phyloP scores from a whole-genome alignment of 37 sponge, comb jelly and placozoan genomes.

The Axinella damicornis region DNA sequence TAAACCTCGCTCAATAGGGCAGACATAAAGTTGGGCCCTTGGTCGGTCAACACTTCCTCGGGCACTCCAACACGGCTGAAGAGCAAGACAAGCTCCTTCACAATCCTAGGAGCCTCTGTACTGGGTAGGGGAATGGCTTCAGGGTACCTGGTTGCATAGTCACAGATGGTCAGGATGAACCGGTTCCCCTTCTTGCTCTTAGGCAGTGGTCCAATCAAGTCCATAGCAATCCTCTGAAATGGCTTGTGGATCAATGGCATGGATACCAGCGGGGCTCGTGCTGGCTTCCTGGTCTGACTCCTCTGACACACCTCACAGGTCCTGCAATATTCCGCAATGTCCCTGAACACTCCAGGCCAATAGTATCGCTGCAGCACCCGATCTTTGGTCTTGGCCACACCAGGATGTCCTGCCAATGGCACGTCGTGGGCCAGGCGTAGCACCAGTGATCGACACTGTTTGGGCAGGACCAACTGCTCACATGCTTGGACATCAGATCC shows the following conservation, averaged over 20 bases:
- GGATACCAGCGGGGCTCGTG: conserved; percentile 14
- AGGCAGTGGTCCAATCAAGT: conserved; percentile 53
- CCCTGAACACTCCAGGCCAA: conserved; percentile 37
- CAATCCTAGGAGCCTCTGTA: conserved; percentile 28
- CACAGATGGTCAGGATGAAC: conserved; percentile 40
- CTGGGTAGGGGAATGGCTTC: conserved; percentile 43
- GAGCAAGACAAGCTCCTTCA: neutral
- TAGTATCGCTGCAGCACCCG: conserved; percentile 27
- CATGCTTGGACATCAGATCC: neutral
- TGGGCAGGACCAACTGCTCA: conserved; percentile 4
- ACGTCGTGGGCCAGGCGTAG: conserved; percentile 31
- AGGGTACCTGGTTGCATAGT: conserved; percentile 46
- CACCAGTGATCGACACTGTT: neutral
- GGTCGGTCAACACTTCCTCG: conserved; percentile 34
- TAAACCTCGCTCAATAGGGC: conserved; percentile 26
- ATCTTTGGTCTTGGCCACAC: conserved; percentile 18
- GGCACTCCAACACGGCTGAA: conserved; percentile 33
- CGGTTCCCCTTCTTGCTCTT: conserved; percentile 22
- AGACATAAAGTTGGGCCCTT: conserved; percentile 49
- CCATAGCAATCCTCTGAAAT: conserved; percentile 52
- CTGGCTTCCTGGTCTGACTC: neutral
- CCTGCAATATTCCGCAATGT: conserved; percentile 32
- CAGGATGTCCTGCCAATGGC: conserved; percentile 14
- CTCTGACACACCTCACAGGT: conserved; percentile 45
- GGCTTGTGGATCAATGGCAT: conserved; percentile 48